Conservation (phyloP, 2,113 vertebrate genomes). For the Otocyon megalotis region DNA sequence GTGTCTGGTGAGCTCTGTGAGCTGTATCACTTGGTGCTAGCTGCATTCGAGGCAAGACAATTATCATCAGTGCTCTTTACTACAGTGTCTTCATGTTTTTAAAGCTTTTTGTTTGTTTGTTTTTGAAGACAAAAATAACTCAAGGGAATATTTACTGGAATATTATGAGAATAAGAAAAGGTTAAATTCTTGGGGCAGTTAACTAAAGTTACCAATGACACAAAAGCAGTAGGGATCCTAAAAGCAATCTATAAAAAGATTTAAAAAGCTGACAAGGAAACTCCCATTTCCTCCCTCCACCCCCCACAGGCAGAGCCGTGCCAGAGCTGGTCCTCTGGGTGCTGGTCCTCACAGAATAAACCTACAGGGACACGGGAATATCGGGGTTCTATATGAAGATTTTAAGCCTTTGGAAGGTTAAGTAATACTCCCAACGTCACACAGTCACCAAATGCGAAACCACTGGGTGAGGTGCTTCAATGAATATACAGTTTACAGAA, state of each 20-base stretch:
- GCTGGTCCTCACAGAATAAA: background rate
- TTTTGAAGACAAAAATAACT: background rate
- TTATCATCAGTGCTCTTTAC: background rate
- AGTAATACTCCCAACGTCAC: background rate
- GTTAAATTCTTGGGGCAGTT: background rate
- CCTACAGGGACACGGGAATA: background rate
- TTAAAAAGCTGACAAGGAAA: background rate
- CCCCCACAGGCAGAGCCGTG: accelerated
- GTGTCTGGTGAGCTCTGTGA: background rate
- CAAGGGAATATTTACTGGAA: background rate
- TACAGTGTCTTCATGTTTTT: background rate
- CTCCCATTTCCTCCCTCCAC: background rate
- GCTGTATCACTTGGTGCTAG: accelerated
- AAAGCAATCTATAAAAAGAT: background rate
- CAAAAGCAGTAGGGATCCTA: background rate
- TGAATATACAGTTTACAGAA: background rate
- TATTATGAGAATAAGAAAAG: background rate
- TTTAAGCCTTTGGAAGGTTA: background rate
- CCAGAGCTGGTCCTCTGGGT: background rate
- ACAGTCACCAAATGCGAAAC: background rate
- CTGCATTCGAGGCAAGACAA: accelerated
- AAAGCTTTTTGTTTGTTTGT: background rate
- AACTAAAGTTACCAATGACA: background rate
- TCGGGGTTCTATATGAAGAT: background rate
- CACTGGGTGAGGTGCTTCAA: background rate